Evolutionary conservation across 2,797 vertebrate species (phyloP).

Genomic region (Eleutherodactylus coqui): DNA sequence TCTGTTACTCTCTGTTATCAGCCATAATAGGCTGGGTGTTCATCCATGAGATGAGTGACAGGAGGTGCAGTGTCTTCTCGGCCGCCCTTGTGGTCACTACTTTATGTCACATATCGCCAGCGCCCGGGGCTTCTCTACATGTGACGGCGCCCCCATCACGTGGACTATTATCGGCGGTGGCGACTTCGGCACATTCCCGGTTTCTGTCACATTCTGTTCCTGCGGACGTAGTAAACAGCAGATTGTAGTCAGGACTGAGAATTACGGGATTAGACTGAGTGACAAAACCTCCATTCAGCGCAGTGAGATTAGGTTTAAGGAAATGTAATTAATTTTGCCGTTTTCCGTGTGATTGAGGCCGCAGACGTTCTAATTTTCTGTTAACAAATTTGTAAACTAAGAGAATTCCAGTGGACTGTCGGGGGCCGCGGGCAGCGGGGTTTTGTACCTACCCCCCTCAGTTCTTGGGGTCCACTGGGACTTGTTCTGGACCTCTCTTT

Average conservation of each 20-base stretch:
- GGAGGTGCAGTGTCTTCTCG: no score
- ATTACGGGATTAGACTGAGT: not conserved
- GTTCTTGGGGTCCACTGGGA: not conserved
- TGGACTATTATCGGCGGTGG: not conserved
- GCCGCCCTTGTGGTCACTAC: not conserved
- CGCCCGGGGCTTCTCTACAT: no score
- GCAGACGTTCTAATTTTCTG: conserved; percentile 62
- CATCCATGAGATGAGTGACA: not conserved
- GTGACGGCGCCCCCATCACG: not conserved
- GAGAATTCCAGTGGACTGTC: not conserved
- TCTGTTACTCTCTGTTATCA: no score
- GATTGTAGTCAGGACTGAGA: not conserved
- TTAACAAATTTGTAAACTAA: conserved; percentile 18
- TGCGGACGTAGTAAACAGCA: not conserved
- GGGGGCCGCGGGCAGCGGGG: not conserved
- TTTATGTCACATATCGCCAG: no score
- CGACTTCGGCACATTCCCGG: not conserved
- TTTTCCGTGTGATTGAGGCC: conserved; percentile 63
- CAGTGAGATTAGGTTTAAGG: conserved; percentile 52
- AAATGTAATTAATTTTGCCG: conserved; percentile 56
- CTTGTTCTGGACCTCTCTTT: no score
- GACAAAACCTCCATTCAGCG: conserved; percentile 44
- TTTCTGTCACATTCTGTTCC: conserved; percentile 5
- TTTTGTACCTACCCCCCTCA: no score
- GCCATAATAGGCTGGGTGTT: not conserved